Base-by-base conservation (phyloP, 2,888 invertebrate genomes). In the Torymus texanus region DNA sequence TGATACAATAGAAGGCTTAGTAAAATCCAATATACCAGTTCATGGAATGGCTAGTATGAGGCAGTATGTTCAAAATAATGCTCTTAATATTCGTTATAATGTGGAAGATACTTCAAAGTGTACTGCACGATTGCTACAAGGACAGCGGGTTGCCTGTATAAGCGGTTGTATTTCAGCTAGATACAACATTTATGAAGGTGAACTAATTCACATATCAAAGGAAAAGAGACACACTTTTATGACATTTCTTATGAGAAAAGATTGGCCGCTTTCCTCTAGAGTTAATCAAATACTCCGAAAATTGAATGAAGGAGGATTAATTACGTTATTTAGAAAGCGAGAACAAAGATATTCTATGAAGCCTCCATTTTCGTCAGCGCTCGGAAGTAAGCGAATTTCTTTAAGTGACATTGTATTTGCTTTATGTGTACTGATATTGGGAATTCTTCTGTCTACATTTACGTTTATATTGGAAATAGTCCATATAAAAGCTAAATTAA, bases 181-280 rank as follows among this genome's bases (percentile, higher is more conserved):
- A 1, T 68, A 56, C 5, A 56, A 1, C 21, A 41, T 68, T 29
- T 68, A 68, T 14, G 68, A 56, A 2, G 41, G 56, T 11, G 68
- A 56, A 29, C 14, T 13, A n/a, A 58, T 68, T 58, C 68, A 68
- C 16, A 68, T 58, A 58, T 24, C 58, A 3, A 29, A 41, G 4
- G 41, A 68, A 41, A 56, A 14, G 11, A 56, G 13, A 56, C 68
- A 56, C 12, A 41, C 56, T 0, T 68, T 56, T 12, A 13, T 68
- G 56, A n/a, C 68, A 4, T 68, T 68, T 12, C 13, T 41, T 3
- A 41, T 56, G 1, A 68, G 56, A 41, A 16, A 58, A 16, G 29
- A 68, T 21, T 68, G 68, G 68, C 68, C 68, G 16, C 41, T 68
- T 8, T 56, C 56, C 29, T 68, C 14, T 5, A 68, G 56, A 29